Conservation (phyloP, 2,113 vertebrate species). For the Saguinus midas region DNA sequence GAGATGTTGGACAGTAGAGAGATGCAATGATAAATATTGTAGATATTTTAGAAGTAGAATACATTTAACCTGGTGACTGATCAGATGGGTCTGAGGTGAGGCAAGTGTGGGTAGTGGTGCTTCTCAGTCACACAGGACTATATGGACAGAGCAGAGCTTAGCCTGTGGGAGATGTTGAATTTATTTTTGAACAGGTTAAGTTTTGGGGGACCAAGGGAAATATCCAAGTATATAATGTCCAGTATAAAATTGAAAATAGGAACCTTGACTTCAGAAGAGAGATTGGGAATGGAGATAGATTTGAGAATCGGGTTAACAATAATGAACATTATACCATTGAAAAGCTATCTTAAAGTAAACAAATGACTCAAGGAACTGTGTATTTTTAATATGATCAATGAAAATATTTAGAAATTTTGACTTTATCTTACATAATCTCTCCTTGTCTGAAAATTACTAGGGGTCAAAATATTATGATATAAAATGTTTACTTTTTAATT, state of each 20-base stretch:
- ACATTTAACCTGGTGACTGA: neutral
- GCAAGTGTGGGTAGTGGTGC: neutral
- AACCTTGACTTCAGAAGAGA: neutral
- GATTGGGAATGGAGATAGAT: neutral
- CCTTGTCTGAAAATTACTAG: neutral
- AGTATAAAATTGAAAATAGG: neutral
- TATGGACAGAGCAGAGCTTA: neutral
- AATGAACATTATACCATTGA: neutral
- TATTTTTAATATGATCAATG: conserved; percentile 1
- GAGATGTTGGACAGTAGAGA: neutral
- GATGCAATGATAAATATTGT: neutral
- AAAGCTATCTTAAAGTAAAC: neutral
- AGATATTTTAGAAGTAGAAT: neutral
- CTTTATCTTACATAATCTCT: neutral
- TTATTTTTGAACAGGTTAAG: neutral
- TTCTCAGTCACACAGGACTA: neutral
- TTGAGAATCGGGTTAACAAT: neutral
- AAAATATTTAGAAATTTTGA: neutral
- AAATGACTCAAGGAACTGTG: neutral
- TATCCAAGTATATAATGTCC: neutral
- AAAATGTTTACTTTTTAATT: neutral
- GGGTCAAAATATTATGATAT: neutral
- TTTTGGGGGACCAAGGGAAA: neutral
- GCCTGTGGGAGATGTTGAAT: neutral
- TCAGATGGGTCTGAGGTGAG: neutral